phyloP scores from a whole-genome alignment of 2,888 invertebrate species.

The Aporophyla lueneburgensis region DNA sequence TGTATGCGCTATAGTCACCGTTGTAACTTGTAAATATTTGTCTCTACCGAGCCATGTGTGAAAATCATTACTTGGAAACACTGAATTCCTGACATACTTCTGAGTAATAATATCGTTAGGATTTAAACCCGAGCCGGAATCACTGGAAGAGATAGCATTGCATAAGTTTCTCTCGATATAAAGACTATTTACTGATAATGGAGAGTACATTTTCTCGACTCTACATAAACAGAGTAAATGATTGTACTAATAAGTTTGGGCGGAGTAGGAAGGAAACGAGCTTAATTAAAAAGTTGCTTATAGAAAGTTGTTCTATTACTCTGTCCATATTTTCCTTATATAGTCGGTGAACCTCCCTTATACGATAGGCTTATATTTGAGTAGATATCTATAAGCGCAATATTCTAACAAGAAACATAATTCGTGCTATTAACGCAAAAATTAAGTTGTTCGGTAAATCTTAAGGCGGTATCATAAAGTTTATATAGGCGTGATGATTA shows the following conservation, averaged over 20 bases:
- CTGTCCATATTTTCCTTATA: constrained; percentile 52
- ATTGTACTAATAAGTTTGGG: constrained; percentile 51
- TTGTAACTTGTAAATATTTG: constrained; percentile 72
- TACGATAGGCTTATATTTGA: constrained; percentile 41
- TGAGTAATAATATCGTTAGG: constrained; percentile 65
- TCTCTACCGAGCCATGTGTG: constrained; percentile 66
- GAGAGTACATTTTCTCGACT: constrained; percentile 23
- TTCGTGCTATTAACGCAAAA: constrained; percentile 8
- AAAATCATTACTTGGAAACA: constrained; percentile 73
- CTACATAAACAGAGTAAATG: constrained; percentile 38
- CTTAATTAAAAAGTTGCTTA: constrained; percentile 51
- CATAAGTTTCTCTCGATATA: constrained; percentile 24
- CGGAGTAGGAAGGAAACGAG: constrained; percentile 51
- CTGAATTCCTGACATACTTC: constrained; percentile 70
- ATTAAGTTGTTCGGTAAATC: constrained; percentile 22
- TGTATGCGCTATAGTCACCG: constrained; percentile 54
- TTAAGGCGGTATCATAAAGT: constrained; percentile 19
- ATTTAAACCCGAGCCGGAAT: constrained; percentile 66
- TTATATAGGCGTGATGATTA: constrained; percentile 36
- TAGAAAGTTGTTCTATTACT: constrained; percentile 61
- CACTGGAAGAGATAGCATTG: constrained; percentile 54
- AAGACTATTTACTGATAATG: constrained; percentile 24
- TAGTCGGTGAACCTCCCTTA: constrained; percentile 39
- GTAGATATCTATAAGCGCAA: constrained; percentile 39
- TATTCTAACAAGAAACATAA: constrained; percentile 30